Evolutionary conservation across 2,797 vertebrate genomes (phyloP).

Genomic region (Notolabrus celidotus): DNA sequence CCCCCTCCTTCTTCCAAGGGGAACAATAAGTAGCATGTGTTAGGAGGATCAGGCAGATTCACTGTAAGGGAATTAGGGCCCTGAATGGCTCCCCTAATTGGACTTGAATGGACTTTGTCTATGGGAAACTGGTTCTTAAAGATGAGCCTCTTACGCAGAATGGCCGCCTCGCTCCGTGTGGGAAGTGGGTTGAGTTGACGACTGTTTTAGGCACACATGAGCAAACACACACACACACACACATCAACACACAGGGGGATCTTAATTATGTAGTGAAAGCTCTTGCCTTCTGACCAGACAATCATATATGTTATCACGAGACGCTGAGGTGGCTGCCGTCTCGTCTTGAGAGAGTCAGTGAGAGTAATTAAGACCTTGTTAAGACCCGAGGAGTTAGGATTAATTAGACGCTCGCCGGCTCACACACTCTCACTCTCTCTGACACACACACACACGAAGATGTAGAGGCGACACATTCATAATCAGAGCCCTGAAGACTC

Average conservation of each 20-base stretch:
- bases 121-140: conserved; percentile 83
- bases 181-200: conserved; percentile 84
- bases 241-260: conserved; percentile 33
- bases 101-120: conserved; percentile 82
- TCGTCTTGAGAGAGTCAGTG: conserved; percentile 77
- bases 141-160: conserved; percentile 75
- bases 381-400: conserved; percentile 73
- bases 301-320: conserved; percentile 54
- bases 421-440: conserved; percentile 34
- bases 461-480: conserved; percentile 34
- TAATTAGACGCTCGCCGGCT: conserved; percentile 73
- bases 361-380: conserved; percentile 81
- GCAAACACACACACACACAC: conserved; percentile 39
- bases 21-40: conserved; percentile 86
- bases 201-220: conserved; percentile 69
- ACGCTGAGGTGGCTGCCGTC: conserved; percentile 45
- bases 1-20: conserved; percentile 48
- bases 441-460: conserved; percentile 4
- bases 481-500: conserved; percentile 47
- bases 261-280: conserved; percentile 65
- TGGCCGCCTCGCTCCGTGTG: conserved; percentile 70
- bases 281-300: conserved; percentile 77
- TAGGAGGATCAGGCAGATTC: conserved; percentile 80
- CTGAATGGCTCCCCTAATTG: conserved; percentile 84
- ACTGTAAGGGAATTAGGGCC: conserved; percentile 84